Conservation (phyloP, 2,888 invertebrate species). For the Sesia apiformis region DNA sequence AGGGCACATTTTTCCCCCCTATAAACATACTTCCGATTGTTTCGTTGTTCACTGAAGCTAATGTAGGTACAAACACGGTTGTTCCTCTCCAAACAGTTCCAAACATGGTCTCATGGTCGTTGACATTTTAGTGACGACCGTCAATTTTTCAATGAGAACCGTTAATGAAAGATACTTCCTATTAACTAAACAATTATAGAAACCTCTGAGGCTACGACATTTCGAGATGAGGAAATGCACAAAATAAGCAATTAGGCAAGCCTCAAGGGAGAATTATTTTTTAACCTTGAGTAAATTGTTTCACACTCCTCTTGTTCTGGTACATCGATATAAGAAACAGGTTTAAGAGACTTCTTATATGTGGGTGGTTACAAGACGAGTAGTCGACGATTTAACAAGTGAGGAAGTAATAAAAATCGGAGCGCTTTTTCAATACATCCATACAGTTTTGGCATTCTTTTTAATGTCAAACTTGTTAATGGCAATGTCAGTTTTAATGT, state of each 20-base stretch:
- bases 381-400: slow-evolving; percentile 6
- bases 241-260: background rate
- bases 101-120: too few relatives aligned
- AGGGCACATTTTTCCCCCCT: too few relatives aligned
- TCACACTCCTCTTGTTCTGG: slow-evolving; percentile 24
- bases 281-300: slow-evolving; percentile 30
- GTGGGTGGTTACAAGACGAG: slow-evolving; percentile 4
- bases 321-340: slow-evolving; percentile 17
- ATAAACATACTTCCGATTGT: too few relatives aligned
- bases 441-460: background rate
- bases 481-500: too few relatives aligned
- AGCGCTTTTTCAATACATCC: background rate
- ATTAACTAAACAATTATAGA: slow-evolving; percentile 11
- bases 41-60: background rate
- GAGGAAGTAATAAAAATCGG: slow-evolving; percentile 11
- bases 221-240: background rate
- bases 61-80: background rate
- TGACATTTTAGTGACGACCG: too few relatives aligned
- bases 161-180: background rate
- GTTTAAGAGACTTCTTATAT: slow-evolving; percentile 1
- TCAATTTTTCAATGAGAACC: too few relatives aligned
- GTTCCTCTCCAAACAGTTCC: background rate
- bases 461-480: background rate
- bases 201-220: slow-evolving; percentile 3
- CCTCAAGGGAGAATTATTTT: slow-evolving; percentile 4